Conservation (phyloP, 2,888 invertebrate genomes). For the Metalampra italica region DNA sequence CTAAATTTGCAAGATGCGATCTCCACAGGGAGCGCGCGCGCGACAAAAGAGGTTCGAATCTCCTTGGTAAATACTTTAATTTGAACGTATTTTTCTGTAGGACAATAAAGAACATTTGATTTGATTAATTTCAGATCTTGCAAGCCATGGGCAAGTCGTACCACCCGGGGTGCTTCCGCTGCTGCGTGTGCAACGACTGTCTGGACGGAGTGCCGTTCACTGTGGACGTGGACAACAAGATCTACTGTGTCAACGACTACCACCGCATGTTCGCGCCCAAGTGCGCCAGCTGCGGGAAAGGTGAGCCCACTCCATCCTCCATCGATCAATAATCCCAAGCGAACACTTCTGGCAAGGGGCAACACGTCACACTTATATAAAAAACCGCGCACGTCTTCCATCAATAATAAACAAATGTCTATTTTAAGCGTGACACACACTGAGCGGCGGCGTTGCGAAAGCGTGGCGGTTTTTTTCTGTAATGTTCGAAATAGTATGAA, state of each 20-base stretch:
- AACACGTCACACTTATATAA: no score
- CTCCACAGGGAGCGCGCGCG: no score
- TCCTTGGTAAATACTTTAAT: no score
- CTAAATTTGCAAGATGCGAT: no score
- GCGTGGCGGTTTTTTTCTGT: no score
- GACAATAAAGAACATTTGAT: background rate
- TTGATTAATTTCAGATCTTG: constrained; percentile 84
- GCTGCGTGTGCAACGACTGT: constrained; percentile 98
- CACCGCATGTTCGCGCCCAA: constrained; percentile 99
- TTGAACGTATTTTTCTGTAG: no score
- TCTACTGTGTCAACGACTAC: constrained; percentile 98
- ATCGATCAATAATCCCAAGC: background rate
- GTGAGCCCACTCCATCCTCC: constrained; percentile 47
- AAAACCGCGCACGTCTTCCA: no score
- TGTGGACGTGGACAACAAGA: constrained; percentile 98
- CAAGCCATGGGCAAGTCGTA: constrained; percentile 99
- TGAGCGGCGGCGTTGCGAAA: no score
- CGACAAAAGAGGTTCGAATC: no score
- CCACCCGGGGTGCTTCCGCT: constrained; percentile 99
- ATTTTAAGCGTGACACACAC: no score
- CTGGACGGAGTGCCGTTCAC: constrained; percentile 99
- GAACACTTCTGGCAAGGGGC: background rate
- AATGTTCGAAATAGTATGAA: no score
- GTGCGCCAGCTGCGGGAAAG: constrained; percentile 98
- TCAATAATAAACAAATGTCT: no score